phyloP scores from a whole-genome alignment of 2,888 invertebrate species.

The Geophilus truncorum region DNA sequence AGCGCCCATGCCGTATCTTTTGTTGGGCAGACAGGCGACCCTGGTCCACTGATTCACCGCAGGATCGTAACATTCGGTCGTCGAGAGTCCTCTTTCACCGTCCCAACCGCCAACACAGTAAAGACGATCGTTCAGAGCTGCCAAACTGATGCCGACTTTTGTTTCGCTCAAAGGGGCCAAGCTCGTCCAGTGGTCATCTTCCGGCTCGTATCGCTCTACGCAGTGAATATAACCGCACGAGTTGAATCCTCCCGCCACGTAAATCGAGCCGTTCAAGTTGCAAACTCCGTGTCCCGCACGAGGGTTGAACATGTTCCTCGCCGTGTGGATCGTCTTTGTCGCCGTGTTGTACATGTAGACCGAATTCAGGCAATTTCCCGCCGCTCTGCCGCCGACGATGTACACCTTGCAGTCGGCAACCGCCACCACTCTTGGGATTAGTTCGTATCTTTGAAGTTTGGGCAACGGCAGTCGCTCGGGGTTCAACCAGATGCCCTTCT shows the following conservation, averaged over 20 bases:
- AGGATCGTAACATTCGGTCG: constrained; percentile 23
- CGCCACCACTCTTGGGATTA: constrained; percentile 13
- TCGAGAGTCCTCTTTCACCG: constrained; percentile 6
- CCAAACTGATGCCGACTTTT: constrained; percentile 13
- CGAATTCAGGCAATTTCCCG: constrained; percentile 19
- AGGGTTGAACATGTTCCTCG: constrained; percentile 26
- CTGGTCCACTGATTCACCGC: constrained; percentile 30
- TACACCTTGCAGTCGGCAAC: constrained; percentile 23
- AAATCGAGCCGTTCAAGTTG: constrained; percentile 16
- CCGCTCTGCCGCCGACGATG: constrained; percentile 22
- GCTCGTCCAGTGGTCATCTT: constrained; percentile 13
- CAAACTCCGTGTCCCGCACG: constrained; percentile 15
- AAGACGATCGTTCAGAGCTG: constrained; percentile 15
- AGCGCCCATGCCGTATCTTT: constrained; percentile 17
- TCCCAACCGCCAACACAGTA: constrained; percentile 31
- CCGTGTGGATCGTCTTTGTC: constrained; percentile 27
- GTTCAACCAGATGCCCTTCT: constrained; percentile 29
- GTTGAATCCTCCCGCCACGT: constrained; percentile 29
- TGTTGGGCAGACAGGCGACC: constrained; percentile 14
- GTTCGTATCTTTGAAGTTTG: constrained; percentile 25
- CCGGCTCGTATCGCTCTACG: constrained; percentile 30
- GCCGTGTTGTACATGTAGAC: constrained; percentile 31
- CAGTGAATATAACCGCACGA: constrained; percentile 28
- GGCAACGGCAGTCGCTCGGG: constrained; percentile 29
- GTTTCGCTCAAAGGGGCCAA: constrained; percentile 20